Evolutionary conservation across 2,888 invertebrate genomes (phyloP).

Genomic region (Drosophila planitibia): DNA sequence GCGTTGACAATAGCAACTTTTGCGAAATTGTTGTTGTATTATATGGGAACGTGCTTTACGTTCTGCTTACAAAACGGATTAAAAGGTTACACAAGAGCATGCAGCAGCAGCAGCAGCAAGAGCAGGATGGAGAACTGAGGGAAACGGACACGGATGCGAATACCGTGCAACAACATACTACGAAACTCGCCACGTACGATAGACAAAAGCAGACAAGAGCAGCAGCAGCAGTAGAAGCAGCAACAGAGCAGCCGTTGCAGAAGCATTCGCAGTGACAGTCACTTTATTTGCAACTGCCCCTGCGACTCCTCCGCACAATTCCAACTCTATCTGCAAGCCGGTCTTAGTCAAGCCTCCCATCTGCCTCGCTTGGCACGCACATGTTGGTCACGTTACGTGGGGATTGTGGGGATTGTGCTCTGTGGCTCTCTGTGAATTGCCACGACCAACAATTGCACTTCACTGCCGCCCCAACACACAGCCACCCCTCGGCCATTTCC

Average conservation of each 20-base stretch:
- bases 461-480: background rate
- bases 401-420: constrained; percentile 1
- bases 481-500: background rate
- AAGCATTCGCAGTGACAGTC: constrained; percentile 51
- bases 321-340: constrained; percentile 7
- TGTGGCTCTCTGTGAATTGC: constrained; percentile 33
- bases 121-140: constrained; percentile 3
- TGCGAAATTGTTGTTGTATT: constrained; percentile 39
- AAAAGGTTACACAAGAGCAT: constrained; percentile 82
- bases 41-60: constrained; percentile 76
- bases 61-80: constrained; percentile 84
- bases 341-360: constrained; percentile 31
- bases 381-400: constrained; percentile 77
- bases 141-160: constrained; percentile 58
- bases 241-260: constrained; percentile 21
- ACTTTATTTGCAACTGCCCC: constrained; percentile 67
- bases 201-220: constrained; percentile 36
- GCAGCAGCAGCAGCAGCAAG: constrained; percentile 55
- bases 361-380: constrained; percentile 63
- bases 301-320: constrained; percentile 8
- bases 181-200: constrained; percentile 41
- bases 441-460: constrained; percentile 32
- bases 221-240: background rate
- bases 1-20: background rate
- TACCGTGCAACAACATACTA: constrained; percentile 43